Percentiles rank a stretch among this genome's conserved stretches.
Evolutionary conservation across 2,888 invertebrate species (phyloP).

Genomic region (Zaprionus obscuricornis): DNA sequence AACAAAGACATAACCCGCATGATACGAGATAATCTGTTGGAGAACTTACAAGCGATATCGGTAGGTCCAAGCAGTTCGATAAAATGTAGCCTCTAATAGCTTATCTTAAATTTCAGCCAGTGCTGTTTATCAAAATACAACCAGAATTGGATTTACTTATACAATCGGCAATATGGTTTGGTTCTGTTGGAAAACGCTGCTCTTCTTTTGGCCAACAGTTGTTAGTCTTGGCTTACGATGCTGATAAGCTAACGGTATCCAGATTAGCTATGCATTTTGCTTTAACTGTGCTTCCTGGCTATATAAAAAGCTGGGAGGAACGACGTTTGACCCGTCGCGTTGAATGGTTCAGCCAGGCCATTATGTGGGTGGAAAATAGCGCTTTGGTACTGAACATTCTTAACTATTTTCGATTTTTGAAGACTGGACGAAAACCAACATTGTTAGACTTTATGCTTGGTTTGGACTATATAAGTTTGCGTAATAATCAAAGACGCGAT

Average conservation of each 20-base stretch:
- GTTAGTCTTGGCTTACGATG: slow-evolving; percentile 89
- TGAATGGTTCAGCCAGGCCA: slow-evolving; percentile 84
- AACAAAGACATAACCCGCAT: slow-evolving; percentile 91
- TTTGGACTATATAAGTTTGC: slow-evolving; percentile 86
- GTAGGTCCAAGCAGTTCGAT: slow-evolving; percentile 80
- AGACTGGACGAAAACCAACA: slow-evolving; percentile 87
- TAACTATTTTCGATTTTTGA: slow-evolving; percentile 90
- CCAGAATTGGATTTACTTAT: slow-evolving; percentile 89
- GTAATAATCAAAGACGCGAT: slow-evolving; percentile 84
- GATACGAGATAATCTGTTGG: slow-evolving; percentile 87
- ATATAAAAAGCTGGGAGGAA: slow-evolving; percentile 86
- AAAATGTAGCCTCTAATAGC: neutral
- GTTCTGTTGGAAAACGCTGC: slow-evolving; percentile 87
- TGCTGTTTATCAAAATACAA: slow-evolving; percentile 85
- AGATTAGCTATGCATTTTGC: slow-evolving; percentile 87
- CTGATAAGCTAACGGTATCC: slow-evolving; percentile 85
- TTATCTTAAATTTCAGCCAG: slow-evolving; percentile 84
- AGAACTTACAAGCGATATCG: slow-evolving; percentile 87
- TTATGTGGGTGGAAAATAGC: slow-evolving; percentile 85
- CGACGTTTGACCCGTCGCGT: slow-evolving; percentile 84
- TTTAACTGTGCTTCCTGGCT: slow-evolving; percentile 86
- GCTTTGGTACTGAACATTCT: slow-evolving; percentile 86
- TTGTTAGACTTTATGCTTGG: slow-evolving; percentile 89
- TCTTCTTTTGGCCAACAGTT: slow-evolving; percentile 93
- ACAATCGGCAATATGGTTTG: slow-evolving; percentile 88